Evolutionary conservation across 2,113 vertebrate species (phyloP).

Genomic region (Jaculus jaculus): DNA sequence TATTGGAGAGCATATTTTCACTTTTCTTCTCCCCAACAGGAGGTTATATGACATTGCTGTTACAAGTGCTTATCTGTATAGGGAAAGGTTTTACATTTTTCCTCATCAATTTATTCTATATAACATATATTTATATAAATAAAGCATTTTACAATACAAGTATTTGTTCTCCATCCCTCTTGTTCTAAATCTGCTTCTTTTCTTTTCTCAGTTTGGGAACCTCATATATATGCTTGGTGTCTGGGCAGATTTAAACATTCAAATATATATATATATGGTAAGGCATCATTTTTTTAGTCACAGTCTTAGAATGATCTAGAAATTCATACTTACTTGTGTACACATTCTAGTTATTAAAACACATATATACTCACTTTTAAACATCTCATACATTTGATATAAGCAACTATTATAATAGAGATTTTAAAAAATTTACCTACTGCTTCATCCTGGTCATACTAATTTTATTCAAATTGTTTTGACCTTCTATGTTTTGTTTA

Average conservation of each 20-base stretch:
- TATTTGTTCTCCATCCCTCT: background rate
- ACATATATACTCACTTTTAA: background rate
- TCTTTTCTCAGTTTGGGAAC: background rate
- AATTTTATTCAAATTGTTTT: slow-evolving; percentile 37
- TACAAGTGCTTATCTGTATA: too few species aligned
- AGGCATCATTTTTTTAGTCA: background rate
- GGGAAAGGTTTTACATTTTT: background rate
- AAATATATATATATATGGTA: too few species aligned
- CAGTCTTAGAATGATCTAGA: background rate
- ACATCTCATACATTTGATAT: background rate
- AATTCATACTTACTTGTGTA: background rate
- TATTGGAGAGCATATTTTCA: background rate
- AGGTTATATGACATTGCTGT: too few species aligned
- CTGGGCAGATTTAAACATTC: too few species aligned
- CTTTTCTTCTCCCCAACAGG: background rate
- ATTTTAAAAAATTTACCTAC: background rate
- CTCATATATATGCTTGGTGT: background rate
- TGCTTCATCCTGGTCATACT: background rate
- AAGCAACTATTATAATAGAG: background rate
- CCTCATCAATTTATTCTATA: background rate
- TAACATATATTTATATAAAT: background rate
- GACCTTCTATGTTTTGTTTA: slow-evolving; percentile 22
- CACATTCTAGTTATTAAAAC: background rate
- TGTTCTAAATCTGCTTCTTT: background rate
- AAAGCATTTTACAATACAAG: background rate